A percentile compares a stretch with the other conserved stretches of the same genome.
Conservation (phyloP, 2,797 vertebrate species). For the Uromys caudimaculatus region DNA sequence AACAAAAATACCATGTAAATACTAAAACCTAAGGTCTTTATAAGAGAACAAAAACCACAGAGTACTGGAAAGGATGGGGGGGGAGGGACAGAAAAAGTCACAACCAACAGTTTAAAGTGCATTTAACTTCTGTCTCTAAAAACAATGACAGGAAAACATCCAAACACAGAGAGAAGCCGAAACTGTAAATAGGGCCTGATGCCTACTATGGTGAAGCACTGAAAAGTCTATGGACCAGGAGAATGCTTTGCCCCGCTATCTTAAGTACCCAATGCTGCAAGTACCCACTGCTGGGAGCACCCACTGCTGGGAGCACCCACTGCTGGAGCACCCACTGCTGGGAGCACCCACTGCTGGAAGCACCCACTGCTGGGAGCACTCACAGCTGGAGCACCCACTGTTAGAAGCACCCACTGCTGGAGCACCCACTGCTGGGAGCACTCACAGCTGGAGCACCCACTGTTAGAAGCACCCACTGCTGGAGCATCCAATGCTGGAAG, state of each 20-base stretch:
- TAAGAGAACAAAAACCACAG: neutral
- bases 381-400: no score
- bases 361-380: no score
- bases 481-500: neutral
- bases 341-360: neutral
- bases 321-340: neutral
- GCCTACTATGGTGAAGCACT: neutral
- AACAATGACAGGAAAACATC: conserved; percentile 26
- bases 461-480: no score
- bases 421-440: neutral
- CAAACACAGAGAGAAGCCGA: neutral
- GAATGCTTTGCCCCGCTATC: neutral
- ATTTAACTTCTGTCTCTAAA: neutral
- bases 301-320: no score
- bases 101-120: neutral
- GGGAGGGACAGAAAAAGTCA: neutral
- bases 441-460: neutral
- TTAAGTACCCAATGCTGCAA: neutral
- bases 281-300: no score
- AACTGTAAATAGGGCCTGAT: neutral
- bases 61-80: neutral
- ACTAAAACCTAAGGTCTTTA: conserved; percentile 13
- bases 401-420: no score
- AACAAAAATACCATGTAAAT: neutral
- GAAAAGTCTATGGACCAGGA: neutral